Evolutionary conservation across 1,140 invertebrate species (phyloP).

Genomic region (Macrostomum lignano): DNA sequence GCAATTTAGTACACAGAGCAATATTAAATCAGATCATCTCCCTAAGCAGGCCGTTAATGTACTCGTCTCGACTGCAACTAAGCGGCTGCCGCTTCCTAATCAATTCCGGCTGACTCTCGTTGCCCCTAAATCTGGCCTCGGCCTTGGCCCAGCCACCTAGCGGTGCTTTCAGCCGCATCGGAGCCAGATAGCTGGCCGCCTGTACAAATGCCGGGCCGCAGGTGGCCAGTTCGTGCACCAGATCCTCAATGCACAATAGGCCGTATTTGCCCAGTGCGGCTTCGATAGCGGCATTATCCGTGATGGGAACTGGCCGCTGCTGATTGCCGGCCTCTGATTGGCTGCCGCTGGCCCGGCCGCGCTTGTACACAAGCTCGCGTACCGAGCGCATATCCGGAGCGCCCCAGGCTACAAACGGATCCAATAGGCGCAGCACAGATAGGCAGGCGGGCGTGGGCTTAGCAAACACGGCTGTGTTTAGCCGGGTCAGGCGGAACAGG

Average conservation of each 20-base stretch:
- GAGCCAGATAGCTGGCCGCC: slow-evolving; percentile 92
- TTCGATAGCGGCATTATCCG: slow-evolving; percentile 74
- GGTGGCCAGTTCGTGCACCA: slow-evolving; percentile 84
- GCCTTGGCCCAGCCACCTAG: slow-evolving; percentile 94
- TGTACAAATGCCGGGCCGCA: slow-evolving; percentile 71
- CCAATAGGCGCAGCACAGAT: slow-evolving; percentile 72
- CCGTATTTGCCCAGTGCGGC: slow-evolving; percentile 42
- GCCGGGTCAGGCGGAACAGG: slow-evolving; percentile 68
- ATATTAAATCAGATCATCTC: too few relatives aligned
- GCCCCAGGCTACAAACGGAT: slow-evolving; percentile 87
- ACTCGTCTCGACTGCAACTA: too few relatives aligned
- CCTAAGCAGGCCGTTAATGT: too few relatives aligned
- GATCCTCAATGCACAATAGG: slow-evolving; percentile 90
- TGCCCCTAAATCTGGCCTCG: slow-evolving; percentile 92
- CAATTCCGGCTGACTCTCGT: slow-evolving; percentile 94
- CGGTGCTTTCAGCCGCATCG: slow-evolving; percentile 93
- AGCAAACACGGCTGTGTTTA: slow-evolving; percentile 88
- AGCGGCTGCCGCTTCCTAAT: too few relatives aligned
- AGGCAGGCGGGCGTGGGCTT: slow-evolving; percentile 42
- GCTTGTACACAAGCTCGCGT: slow-evolving; percentile 76
- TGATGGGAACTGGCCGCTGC: slow-evolving; percentile 57
- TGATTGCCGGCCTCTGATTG: too few relatives aligned
- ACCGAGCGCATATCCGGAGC: slow-evolving; percentile 89
- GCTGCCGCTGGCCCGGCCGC: slow-evolving; percentile 83
- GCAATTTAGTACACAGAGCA: too few relatives aligned